Conservation (phyloP, 2,113 vertebrate species). For the Oreochromis aureus region DNA sequence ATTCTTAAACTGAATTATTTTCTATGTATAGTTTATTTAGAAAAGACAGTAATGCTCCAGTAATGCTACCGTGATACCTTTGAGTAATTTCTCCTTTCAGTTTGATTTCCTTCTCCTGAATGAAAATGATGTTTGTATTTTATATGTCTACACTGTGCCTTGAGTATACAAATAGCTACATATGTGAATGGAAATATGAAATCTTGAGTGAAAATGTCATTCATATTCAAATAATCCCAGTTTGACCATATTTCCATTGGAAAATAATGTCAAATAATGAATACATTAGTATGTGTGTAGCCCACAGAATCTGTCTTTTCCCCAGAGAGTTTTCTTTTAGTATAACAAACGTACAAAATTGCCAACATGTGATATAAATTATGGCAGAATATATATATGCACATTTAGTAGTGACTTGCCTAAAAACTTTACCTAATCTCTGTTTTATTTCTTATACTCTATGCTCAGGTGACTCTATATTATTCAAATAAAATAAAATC, state of each 20-base stretch:
- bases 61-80: not conserved
- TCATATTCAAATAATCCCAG: conserved; percentile 27
- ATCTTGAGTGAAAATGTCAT: conserved; percentile 19
- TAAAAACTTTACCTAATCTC: not conserved
- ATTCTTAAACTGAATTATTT: not conserved
- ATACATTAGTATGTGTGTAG: conserved; percentile 29
- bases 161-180: conserved; percentile 9
- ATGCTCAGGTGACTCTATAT: not conserved
- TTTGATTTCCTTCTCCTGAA: not conserved
- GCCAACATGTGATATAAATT: not conserved
- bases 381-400: not conserved
- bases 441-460: not conserved
- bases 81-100: not conserved
- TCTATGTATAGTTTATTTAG: not conserved
- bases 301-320: not conserved
- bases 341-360: not conserved
- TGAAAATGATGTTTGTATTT: not conserved
- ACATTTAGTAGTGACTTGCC: not conserved
- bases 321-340: not conserved
- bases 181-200: not conserved
- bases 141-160: not conserved
- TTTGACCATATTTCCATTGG: conserved; percentile 31
- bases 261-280: conserved; percentile 37
- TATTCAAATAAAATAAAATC: not conserved
- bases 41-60: not conserved